phyloP scores from a whole-genome alignment of 2,888 invertebrate genomes.

The Drosophila cognata region DNA sequence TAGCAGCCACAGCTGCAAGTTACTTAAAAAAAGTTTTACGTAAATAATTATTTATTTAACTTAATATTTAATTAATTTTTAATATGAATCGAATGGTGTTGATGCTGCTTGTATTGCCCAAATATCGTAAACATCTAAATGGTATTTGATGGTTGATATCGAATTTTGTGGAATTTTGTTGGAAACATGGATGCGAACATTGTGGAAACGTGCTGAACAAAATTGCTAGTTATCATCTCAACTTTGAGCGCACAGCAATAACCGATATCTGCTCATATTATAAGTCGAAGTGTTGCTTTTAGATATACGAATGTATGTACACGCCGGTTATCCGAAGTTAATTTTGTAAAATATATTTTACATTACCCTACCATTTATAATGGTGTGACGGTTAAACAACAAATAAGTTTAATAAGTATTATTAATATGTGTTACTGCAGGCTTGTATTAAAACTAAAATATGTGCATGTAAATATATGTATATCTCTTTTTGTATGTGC shows the following conservation, averaged over 20 bases:
- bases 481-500: neutral
- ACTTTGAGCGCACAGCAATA: neutral
- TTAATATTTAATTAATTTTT: neutral
- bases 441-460: neutral
- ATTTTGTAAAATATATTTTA: neutral
- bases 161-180: neutral
- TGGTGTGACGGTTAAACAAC: neutral
- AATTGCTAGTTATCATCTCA: neutral
- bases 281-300: conserved; percentile 3
- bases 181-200: neutral
- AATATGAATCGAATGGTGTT: neutral
- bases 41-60: no score
- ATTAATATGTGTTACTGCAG: neutral
- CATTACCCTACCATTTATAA: neutral
- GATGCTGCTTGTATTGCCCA: neutral
- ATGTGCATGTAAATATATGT: neutral
- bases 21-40: no score
- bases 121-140: neutral
- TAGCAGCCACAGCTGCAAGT: neutral
- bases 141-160: neutral
- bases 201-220: neutral
- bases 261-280: neutral
- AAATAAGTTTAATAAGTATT: neutral
- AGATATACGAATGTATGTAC: neutral
- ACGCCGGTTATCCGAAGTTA: neutral